phyloP scores from a whole-genome alignment of 2,888 invertebrate species.

The Drosophila melanosoma region DNA sequence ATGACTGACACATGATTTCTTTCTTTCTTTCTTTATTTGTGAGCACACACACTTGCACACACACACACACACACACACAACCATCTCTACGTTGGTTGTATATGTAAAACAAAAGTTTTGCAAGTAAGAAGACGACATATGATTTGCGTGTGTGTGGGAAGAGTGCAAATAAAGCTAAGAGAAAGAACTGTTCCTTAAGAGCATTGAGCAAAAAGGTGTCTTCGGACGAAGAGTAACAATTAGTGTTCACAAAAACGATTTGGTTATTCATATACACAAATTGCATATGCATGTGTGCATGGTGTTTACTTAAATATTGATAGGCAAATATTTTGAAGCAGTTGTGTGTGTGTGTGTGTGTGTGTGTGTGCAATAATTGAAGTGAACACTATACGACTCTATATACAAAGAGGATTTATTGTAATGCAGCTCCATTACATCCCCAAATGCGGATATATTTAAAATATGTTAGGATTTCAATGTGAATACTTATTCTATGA shows the following conservation, averaged over 20 bases:
- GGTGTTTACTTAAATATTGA: not conserved
- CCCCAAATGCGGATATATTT: not conserved
- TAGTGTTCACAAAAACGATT: slow-evolving; percentile 28
- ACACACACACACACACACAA: slow-evolving; percentile 23
- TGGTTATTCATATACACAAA: slow-evolving; percentile 5
- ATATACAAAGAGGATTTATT: not conserved
- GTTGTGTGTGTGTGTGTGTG: not conserved
- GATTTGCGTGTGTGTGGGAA: slow-evolving; percentile 32
- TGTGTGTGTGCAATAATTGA: not conserved
- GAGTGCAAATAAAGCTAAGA: slow-evolving; percentile 31
- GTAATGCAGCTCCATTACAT: not conserved
- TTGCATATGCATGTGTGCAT: not conserved
- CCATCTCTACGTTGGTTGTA: not conserved
- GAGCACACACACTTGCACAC: slow-evolving; percentile 32
- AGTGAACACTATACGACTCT: not conserved
- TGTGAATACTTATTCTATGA: not conserved
- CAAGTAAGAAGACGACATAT: slow-evolving; percentile 55
- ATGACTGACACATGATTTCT: slow-evolving; percentile 77
- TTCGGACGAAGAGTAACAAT: slow-evolving; percentile 43
- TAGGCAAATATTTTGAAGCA: slow-evolving; percentile 1
- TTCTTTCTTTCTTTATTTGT: slow-evolving; percentile 48
- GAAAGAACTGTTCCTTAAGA: slow-evolving; percentile 51
- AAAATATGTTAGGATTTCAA: not conserved
- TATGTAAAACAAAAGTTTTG: slow-evolving; percentile 47
- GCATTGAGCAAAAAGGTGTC: slow-evolving; percentile 27